A percentile compares a stretch with the other conserved stretches of the same genome.
These are phyloP conservation scores for Daktulosphaira vitifoliae DNA, from an alignment of 1,140 invertebrate genomes.

Conservation along the genomic window DNA sequence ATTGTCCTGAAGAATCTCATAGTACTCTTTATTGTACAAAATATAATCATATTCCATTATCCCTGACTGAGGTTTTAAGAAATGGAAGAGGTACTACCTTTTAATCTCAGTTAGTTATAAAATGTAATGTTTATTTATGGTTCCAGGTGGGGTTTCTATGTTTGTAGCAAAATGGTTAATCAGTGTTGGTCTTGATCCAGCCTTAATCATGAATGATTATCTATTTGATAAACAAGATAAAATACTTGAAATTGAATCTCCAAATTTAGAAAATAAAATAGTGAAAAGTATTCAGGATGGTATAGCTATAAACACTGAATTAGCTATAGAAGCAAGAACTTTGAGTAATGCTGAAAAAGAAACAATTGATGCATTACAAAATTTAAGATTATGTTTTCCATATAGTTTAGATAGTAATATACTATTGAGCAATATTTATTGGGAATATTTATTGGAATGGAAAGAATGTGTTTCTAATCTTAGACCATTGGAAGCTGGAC, in stretches of 20 bases:
- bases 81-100: conserved; percentile 6
- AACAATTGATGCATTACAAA: conserved; percentile 43
- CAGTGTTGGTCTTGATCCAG: conserved; percentile 57
- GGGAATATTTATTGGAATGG: conserved; percentile 83
- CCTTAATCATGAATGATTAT: conserved; percentile 44
- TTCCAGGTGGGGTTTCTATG: conserved; percentile 63
- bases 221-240: conserved; percentile 42
- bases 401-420: conserved; percentile 71
- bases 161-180: conserved; percentile 72
- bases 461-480: conserved; percentile 64
- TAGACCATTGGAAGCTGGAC: conserved; percentile 53
- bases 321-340: conserved; percentile 38
- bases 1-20: neutral
- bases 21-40: conserved; percentile 2
- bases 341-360: conserved; percentile 35
- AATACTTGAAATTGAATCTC: neutral
- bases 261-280: conserved; percentile 5
- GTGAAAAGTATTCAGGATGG: conserved; percentile 34
- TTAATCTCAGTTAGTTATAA: neutral
- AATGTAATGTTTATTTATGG: too few species aligned
- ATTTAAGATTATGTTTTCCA: conserved; percentile 68
- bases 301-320: conserved; percentile 34
- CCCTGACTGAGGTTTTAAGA: neutral
- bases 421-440: conserved; percentile 73
- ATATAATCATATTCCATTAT: conserved; percentile 1